Evolutionary conservation across 2,113 vertebrate genomes (phyloP), one percentile per base, ranked within the genome.

Genomic region (Haliaeetus leucogaster): DNA sequence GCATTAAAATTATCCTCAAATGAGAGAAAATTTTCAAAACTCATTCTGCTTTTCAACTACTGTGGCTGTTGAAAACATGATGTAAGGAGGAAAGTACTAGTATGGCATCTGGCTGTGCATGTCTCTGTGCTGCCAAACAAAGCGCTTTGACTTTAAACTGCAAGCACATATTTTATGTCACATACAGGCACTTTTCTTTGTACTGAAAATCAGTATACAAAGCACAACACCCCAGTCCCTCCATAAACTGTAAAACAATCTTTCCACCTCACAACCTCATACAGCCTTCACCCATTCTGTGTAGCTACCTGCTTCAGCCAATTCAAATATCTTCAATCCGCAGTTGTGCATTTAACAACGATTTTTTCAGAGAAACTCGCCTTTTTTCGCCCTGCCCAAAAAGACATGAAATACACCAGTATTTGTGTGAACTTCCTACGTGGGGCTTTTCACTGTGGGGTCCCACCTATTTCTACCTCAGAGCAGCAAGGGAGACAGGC

Each of bases 361-460:
- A 18, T 10, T 67, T 78, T 78, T 48, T 22, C n/a, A 13, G 14
- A 52, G 20, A 59, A 86, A 84, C 22, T 77, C 36, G 12, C 36
- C 36, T 56, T 38, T 70, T 52, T 74, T 50, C 40, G 62, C 18
- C 7, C 45, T 53, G 16, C 6, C 34, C 6, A 3, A 30, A 53
- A 59, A 34, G 7, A 29, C 1, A 3, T 1, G 11, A 58, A 93
- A 58, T 16, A 62, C 72, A 36, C 7, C 10, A 11, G 3, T 15
- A 16, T 3, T 13, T 8, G 29, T 2, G 25, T 26, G 10, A n/a
- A 9, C 23, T 56, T 21, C 29, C 16, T 5, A 0, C 0, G 18
- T 0, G 30, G 6, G 40, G 10, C 40, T 45, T 58, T 58, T 8
- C 47, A 36, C 32, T 2, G 5, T 0, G 27, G 9, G 7, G 18